Percentiles rank a stretch among this genome's conserved stretches.
Conservation (phyloP, 2,113 vertebrate genomes). For the Diphyllodes magnificus region DNA sequence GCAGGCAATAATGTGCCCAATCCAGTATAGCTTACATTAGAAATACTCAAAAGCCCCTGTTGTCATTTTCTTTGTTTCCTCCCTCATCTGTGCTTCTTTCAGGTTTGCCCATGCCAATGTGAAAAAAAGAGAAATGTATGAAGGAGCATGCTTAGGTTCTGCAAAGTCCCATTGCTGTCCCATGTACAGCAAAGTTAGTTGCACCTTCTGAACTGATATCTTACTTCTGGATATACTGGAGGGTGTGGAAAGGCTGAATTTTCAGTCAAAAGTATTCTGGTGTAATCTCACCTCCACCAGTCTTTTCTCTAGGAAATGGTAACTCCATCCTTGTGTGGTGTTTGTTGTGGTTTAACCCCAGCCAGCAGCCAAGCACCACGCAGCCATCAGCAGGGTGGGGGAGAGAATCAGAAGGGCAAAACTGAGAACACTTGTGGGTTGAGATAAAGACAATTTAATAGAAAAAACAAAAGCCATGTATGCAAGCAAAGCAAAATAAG, state of each 20-base stretch:
- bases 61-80: neutral
- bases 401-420: neutral
- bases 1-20: neutral
- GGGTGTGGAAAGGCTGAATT: neutral
- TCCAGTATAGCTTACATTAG: neutral
- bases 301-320: neutral
- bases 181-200: neutral
- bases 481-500: neutral
- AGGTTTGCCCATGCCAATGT: neutral
- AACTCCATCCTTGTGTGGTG: neutral
- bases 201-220: neutral
- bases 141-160: neutral
- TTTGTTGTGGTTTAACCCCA: neutral
- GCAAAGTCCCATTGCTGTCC: neutral
- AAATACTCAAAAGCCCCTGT: neutral
- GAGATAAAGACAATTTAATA: neutral
- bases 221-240: neutral
- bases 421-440: neutral
- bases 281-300: neutral
- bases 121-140: neutral
- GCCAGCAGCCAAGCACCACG: fast-evolving
- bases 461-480: neutral
- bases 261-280: neutral
- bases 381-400: neutral
- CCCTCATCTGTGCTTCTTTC: neutral